Evolutionary conservation across 30 jellyfish, hydroid and myxozoan genomes (phyloP).

Genomic region (Catostylus mosaicus): DNA sequence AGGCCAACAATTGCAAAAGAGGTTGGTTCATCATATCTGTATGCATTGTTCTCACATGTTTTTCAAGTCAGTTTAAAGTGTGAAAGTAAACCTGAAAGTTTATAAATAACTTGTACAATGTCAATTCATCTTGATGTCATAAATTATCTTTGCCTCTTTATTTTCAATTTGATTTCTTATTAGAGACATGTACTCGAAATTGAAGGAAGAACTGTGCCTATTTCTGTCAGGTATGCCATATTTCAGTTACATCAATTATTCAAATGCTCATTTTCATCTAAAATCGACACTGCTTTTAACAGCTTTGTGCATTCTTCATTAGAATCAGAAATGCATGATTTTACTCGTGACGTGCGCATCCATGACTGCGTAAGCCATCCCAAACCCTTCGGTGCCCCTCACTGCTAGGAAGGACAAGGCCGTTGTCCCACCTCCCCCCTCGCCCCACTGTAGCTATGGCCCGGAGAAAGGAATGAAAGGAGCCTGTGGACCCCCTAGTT

Average conservation of each 20-base stretch:
- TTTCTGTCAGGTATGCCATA: not conserved
- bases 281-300: not conserved
- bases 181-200: not conserved
- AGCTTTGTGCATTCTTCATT: not conserved
- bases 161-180: not conserved
- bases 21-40: constrained; percentile 5
- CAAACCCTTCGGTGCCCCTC: no score
- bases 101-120: no score
- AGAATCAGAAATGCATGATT: not conserved
- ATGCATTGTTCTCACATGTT: not conserved
- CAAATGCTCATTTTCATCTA: not conserved
- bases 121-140: not conserved
- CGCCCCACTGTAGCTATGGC: no score
- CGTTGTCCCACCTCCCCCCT: no score
- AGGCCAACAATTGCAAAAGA: constrained; percentile 48
- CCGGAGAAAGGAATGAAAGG: no score
- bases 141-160: not conserved
- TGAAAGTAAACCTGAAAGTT: not conserved
- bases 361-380: no score
- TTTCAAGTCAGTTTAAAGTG: not conserved
- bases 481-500: no score
- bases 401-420: no score
- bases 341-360: no score
- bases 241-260: not conserved
- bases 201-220: not conserved